These are phyloP conservation scores for Polydesmus complanatus DNA, from an alignment of 2,888 invertebrate species.

Conservation along the genomic window DNA sequence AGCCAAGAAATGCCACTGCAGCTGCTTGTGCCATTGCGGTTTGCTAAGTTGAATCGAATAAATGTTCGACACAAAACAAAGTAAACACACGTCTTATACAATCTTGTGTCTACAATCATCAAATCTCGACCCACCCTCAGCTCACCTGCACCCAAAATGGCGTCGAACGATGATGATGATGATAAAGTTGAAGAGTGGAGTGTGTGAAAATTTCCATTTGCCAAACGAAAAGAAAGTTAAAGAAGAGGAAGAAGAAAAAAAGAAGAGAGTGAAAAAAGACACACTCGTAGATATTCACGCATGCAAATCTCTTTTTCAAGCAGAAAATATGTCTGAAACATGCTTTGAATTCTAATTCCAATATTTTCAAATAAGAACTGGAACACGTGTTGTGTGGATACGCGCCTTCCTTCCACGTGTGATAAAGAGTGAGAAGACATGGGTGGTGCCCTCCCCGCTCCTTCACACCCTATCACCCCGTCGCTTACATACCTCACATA, in stretches of 20 bases:
- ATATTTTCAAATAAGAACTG: neutral
- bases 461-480: neutral
- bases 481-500: neutral
- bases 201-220: neutral
- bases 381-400: neutral
- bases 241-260: neutral
- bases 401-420: too few relatives aligned
- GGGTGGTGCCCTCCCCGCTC: neutral
- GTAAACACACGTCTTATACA: too few relatives aligned
- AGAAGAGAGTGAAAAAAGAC: neutral
- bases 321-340: neutral
- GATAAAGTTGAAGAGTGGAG: neutral
- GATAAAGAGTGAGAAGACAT: too few relatives aligned
- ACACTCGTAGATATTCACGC: neutral
- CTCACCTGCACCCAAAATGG: neutral
- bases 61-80: too few relatives aligned
- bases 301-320: neutral
- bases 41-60: too few relatives aligned
- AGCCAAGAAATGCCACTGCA: too few relatives aligned
- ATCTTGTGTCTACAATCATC: too few relatives aligned
- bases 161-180: neutral
- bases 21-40: too few relatives aligned
- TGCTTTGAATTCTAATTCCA: neutral
- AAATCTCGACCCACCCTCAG: too few relatives aligned
- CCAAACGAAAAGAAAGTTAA: too few relatives aligned